These are phyloP conservation scores for Sinocyclocheilus grahami DNA, from an alignment of 2,113 vertebrate genomes.

Conservation along the genomic window DNA sequence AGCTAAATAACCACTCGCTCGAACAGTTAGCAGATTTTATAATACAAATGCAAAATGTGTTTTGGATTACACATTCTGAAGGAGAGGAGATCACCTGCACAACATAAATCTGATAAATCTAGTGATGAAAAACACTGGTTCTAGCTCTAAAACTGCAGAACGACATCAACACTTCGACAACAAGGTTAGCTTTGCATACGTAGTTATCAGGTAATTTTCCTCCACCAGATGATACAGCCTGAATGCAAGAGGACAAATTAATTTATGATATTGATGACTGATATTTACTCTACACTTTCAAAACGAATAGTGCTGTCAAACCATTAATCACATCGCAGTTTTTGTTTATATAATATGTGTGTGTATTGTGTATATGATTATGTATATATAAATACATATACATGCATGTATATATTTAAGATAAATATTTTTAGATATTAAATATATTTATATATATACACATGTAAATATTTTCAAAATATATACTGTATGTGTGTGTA, in stretches of 20 bases:
- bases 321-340: no score
- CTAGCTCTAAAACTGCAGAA: neutral
- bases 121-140: neutral
- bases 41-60: constrained; percentile 3
- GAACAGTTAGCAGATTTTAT: constrained; percentile 3
- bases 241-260: constrained; percentile 14
- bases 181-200: constrained; percentile 28
- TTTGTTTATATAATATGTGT: no score
- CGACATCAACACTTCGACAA: neutral
- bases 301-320: neutral
- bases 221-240: constrained; percentile 41
- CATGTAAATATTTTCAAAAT: no score
- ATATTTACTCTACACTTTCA: neutral
- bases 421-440: no score
- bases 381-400: no score
- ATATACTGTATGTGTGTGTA: no score
- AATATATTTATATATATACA: no score
- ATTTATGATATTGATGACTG: neutral
- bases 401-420: no score
- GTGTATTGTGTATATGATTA: no score
- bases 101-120: neutral
- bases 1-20: neutral
- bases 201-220: constrained; percentile 49
- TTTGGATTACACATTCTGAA: neutral
- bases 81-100: neutral